Conservation (phyloP, 2,113 vertebrate genomes). For the Puffinus mauretanicus region DNA sequence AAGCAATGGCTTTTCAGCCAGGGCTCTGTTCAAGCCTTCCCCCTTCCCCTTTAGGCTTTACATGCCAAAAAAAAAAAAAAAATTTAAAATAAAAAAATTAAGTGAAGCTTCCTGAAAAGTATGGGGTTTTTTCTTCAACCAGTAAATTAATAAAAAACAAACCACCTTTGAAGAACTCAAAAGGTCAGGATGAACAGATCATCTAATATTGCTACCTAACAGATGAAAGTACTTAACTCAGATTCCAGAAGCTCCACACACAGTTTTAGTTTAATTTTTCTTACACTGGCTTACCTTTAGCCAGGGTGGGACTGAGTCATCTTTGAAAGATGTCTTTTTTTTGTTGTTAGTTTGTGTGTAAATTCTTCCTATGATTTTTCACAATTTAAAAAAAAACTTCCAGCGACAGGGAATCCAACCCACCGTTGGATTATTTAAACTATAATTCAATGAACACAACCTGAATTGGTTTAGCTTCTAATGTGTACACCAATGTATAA, state of each 20-base stretch:
- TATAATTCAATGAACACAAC: background rate
- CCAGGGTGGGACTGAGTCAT: background rate
- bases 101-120: background rate
- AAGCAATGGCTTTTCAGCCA: background rate
- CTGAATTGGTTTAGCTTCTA: background rate
- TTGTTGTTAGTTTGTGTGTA: background rate
- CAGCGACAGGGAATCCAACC: background rate
- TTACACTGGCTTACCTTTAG: background rate
- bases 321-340: background rate
- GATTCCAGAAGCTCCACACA: background rate
- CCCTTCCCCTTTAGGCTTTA: background rate
- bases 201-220: background rate
- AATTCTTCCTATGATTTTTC: background rate
- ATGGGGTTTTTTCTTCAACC: background rate
- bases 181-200: background rate
- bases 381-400: background rate
- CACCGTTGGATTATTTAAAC: background rate
- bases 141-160: background rate
- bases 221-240: background rate
- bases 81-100: background rate
- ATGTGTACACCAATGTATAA: background rate
- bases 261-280: background rate
- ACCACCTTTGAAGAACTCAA: background rate
- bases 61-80: background rate
- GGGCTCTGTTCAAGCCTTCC: background rate